Percentiles rank a stretch among this genome's conserved stretches.
phyloP scores from a whole-genome alignment of 2,797 vertebrate genomes.

The Capromys pilorides region DNA sequence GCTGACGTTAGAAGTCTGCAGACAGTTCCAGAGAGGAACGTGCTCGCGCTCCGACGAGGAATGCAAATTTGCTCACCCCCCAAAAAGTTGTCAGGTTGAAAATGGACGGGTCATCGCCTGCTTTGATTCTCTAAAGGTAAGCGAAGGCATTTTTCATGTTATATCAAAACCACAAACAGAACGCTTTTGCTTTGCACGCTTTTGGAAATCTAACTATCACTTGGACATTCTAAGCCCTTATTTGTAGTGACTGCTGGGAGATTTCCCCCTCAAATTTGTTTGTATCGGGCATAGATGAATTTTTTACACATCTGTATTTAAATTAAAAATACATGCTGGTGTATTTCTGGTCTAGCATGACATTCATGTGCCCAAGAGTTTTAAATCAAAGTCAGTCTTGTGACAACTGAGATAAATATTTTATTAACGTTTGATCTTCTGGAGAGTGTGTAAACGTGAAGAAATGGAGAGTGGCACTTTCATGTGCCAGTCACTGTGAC shows the following conservation, averaged over 20 bases:
- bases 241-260: conserved; percentile 46
- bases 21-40: conserved; percentile 98
- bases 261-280: conserved; percentile 28
- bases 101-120: conserved; percentile 99
- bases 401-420: conserved; percentile 74
- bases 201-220: not conserved
- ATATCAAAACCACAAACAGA: not conserved
- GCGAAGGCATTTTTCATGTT: conserved; percentile 66
- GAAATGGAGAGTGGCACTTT: conserved; percentile 52
- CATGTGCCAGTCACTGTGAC: conserved; percentile 19
- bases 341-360: conserved; percentile 74
- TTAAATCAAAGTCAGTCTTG: conserved; percentile 79
- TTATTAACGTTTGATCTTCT: conserved; percentile 65
- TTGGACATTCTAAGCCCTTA: conserved; percentile 46
- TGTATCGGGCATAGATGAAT: conserved; percentile 42
- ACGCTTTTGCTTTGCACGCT: not conserved
- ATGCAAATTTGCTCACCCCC: conserved; percentile 99
- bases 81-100: conserved; percentile 99
- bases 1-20: conserved; percentile 99
- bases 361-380: conserved; percentile 65
- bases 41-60: conserved; percentile 99
- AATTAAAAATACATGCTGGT: conserved; percentile 74
- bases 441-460: conserved; percentile 69
- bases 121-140: conserved; percentile 99
- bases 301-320: conserved; percentile 59